Evolutionary conservation across 2,797 vertebrate genomes (phyloP).

Genomic region (Mus spretus): DNA sequence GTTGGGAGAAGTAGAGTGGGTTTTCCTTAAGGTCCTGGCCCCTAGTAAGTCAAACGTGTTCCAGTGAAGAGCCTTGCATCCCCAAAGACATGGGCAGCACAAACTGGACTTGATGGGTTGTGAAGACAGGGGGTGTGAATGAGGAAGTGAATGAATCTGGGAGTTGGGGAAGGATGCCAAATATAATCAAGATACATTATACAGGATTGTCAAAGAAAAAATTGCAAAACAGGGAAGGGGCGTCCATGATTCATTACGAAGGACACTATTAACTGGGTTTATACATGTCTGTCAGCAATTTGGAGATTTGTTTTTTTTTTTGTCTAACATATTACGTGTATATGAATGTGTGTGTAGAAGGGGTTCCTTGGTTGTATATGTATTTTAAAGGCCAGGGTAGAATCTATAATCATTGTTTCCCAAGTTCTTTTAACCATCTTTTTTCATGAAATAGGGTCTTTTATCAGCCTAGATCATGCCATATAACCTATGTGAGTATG

Average conservation of each 20-base stretch:
- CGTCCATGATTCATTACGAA: background rate
- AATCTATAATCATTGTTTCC: no score
- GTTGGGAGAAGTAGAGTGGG: background rate
- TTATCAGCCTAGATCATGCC: background rate
- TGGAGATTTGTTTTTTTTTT: background rate
- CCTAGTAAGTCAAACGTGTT: background rate
- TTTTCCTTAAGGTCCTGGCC: background rate
- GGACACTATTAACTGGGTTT: background rate
- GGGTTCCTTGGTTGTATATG: no score
- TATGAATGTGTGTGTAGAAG: no score
- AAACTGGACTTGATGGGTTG: background rate
- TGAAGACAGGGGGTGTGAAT: no score
- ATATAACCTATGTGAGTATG: no score
- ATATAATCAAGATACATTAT: background rate
- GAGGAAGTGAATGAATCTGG: background rate
- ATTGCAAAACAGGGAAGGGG: background rate
- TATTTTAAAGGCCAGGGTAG: no score
- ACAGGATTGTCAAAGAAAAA: background rate
- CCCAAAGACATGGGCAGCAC: no score
- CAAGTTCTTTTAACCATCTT: no score
- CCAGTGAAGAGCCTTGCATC: background rate
- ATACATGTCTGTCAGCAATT: background rate
- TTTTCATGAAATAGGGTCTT: background rate
- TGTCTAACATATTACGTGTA: background rate
- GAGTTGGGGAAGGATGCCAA: background rate